Base-by-base conservation (phyloP, 2,888 invertebrate genomes). In the Nomada flava region DNA sequence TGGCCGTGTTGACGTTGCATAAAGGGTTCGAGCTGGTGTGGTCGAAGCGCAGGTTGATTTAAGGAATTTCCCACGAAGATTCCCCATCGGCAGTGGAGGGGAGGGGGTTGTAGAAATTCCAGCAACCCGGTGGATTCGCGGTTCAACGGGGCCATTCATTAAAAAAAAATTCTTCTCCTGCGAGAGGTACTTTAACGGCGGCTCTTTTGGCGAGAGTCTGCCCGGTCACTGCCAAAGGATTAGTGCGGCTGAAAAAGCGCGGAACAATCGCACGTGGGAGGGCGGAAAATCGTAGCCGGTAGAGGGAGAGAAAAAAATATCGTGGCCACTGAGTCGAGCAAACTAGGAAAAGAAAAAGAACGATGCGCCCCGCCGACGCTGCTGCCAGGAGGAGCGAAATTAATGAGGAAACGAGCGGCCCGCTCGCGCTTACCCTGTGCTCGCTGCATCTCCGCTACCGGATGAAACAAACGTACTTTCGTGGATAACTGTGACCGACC, bases 401-500 rank as follows among this genome's bases (percentile, higher is more conserved):
- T 86, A 86, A 86, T 84, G 86, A 84, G 59, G 69, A 79, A 86
- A 82, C 72, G 87, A 83, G 76, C 76, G 26, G 55, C 18, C 44
- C 71, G 80, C 79, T 70, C 44, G 78, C 74, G 73, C 50, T 72
- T 70, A 79, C 52, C 62, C 70, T 44, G 7, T 29, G 15, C 26
- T 7, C 23, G 60, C 62, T 60, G 82, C 68, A 77, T 88, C 76
- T 86, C 72, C 82, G 70, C 55, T 71, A 76, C 82, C 78, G 84
- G 73, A 86, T 83, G 89, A 85, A 86, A 85, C 87, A 83, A 87
- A 86, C 84, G 86, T 88, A 88, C 82, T 88, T 88, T 86, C 64
- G 69, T 68, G 85, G 86, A 88, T 88, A 88, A 86, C 85, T 73
- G 82, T 83, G 80, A 84, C 80, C 70, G 79, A 83, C 70, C 79